These are phyloP conservation scores for Micrastur ruficollis DNA, from an alignment of 2,797 vertebrate species.

Conservation along the genomic window DNA sequence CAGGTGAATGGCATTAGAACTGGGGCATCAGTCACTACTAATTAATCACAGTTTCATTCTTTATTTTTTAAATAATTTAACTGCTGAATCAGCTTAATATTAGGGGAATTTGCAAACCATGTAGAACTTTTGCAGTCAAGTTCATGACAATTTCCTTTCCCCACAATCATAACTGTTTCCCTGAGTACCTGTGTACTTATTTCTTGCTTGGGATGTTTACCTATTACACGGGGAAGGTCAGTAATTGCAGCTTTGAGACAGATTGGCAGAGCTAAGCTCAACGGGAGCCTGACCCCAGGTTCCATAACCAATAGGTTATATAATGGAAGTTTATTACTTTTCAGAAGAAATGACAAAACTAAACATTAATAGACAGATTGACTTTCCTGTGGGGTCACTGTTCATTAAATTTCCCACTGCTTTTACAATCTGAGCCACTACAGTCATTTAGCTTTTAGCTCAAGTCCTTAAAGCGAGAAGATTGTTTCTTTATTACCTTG, in stretches of 20 bases:
- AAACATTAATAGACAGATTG: constrained; percentile 41
- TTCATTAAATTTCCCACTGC: constrained; percentile 56
- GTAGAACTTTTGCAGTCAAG: not conserved
- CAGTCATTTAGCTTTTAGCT: constrained; percentile 37
- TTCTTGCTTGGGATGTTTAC: not conserved
- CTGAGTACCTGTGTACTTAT: not conserved
- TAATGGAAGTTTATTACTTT: constrained; percentile 31
- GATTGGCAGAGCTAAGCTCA: not conserved
- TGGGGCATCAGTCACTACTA: not conserved
- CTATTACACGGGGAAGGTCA: not conserved
- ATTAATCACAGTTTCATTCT: not conserved
- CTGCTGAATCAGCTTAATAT: not conserved
- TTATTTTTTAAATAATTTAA: not conserved
- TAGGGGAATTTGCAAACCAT: not conserved
- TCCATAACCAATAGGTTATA: constrained; percentile 9
- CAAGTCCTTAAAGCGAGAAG: constrained; percentile 1
- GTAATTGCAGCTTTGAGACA: not conserved
- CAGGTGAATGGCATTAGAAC: not conserved
- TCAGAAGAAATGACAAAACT: constrained; percentile 41
- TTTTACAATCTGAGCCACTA: constrained; percentile 43
- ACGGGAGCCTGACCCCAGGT: not conserved
- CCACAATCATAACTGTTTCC: not conserved
- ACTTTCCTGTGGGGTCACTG: constrained; percentile 50
- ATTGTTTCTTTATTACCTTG: constrained; percentile 50
- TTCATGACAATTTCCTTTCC: not conserved